Percentiles rank a stretch among this genome's conserved stretches.
Evolutionary conservation across 1,140 invertebrate genomes (phyloP).

Genomic region (Globodera rostochiensis): DNA sequence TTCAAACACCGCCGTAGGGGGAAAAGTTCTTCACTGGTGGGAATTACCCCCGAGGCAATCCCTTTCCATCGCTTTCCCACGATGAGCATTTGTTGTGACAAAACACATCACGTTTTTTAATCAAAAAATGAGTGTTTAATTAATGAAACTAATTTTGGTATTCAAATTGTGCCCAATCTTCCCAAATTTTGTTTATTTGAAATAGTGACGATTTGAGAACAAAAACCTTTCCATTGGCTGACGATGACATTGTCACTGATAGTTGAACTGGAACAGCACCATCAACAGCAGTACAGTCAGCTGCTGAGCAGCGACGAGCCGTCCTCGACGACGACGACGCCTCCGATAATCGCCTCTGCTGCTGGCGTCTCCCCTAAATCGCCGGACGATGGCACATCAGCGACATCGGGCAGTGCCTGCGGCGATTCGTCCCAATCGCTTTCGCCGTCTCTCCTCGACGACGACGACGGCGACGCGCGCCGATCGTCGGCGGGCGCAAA

Average conservation of each 20-base stretch:
- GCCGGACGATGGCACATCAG: too few species aligned
- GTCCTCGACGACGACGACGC: background rate
- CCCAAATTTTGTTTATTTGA: too few species aligned
- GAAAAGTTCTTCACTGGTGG: too few species aligned
- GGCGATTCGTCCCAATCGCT: slow-evolving; percentile 2
- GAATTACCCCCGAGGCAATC: too few species aligned
- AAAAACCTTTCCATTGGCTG: background rate
- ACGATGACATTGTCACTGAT: background rate
- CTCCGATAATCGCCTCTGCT: background rate
- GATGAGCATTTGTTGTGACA: too few species aligned
- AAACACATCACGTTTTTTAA: too few species aligned
- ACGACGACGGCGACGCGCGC: background rate
- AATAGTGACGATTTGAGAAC: too few species aligned
- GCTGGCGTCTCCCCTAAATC: background rate
- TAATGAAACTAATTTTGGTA: too few species aligned
- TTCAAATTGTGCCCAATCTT: too few species aligned
- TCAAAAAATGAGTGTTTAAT: too few species aligned
- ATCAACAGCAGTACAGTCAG: background rate
- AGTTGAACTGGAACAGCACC: background rate
- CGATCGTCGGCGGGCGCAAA: slow-evolving; percentile 4
- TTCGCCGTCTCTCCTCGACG: background rate
- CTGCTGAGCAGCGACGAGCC: background rate
- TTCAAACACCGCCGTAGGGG: too few species aligned
- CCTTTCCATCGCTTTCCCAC: too few species aligned
- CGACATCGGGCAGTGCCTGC: background rate